Conservation (phyloP, 2,113 vertebrate genomes). For the Periophthalmodon schlosseri region DNA sequence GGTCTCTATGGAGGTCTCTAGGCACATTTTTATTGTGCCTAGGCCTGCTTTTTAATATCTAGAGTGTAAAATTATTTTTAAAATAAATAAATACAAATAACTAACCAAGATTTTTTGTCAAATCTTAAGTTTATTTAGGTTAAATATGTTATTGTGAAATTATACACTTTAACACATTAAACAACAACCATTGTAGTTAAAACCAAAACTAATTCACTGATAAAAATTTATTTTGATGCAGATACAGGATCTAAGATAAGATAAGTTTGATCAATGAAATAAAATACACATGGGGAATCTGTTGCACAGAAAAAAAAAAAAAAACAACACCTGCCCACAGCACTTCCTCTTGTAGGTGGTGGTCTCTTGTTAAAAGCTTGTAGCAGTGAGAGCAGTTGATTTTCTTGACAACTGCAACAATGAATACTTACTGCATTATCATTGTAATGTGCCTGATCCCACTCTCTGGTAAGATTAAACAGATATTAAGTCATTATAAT, state of each 20-base stretch:
- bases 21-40: no score
- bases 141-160: no score
- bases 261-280: neutral
- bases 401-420: neutral
- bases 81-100: no score
- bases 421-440: neutral
- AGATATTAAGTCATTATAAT: neutral
- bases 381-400: neutral
- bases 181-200: no score
- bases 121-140: no score
- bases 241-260: neutral
- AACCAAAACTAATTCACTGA: no score
- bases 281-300: neutral
- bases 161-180: neutral
- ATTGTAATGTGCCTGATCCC: neutral
- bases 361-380: slow-evolving; percentile 19
- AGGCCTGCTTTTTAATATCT: no score
- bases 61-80: no score
- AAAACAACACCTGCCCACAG: neutral
- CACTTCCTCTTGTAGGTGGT: slow-evolving; percentile 29
- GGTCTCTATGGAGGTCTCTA: no score
- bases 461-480: neutral
- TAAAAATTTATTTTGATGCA: no score
- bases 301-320: no score
- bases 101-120: no score